Evolutionary conservation across 2,888 invertebrate species (phyloP).

Genomic region (Agapostemon virescens): DNA sequence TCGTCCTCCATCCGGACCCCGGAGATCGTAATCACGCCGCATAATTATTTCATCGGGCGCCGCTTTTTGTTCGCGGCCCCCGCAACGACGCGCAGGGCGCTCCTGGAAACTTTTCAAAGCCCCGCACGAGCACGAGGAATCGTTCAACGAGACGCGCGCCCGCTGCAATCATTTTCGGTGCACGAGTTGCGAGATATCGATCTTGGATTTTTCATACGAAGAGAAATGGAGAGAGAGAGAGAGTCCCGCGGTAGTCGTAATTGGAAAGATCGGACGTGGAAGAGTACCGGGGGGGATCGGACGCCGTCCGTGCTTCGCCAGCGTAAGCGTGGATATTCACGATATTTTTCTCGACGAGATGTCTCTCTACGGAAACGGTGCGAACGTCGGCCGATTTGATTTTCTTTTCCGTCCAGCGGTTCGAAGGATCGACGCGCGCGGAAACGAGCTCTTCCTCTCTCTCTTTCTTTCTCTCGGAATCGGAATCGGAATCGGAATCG

Average conservation of each 20-base stretch:
- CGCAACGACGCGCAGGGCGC: neutral
- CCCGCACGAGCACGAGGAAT: neutral
- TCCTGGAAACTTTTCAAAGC: constrained; percentile 25
- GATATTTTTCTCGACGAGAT: neutral
- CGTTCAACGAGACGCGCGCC: neutral
- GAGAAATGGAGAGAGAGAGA: too few species aligned
- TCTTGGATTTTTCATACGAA: too few species aligned
- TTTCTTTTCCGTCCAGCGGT: constrained; percentile 29
- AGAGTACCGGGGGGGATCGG: too few species aligned
- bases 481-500: too few species aligned
- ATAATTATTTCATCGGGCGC: constrained; percentile 64
- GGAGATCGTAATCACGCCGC: constrained; percentile 63
- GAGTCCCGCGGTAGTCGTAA: too few species aligned
- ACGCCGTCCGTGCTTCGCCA: too few species aligned
- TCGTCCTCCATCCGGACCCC: constrained; percentile 67
- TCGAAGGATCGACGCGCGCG: neutral
- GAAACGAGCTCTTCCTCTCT: neutral
- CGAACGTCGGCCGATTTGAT: constrained; percentile 23
- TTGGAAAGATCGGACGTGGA: too few species aligned
- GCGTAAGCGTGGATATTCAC: too few species aligned
- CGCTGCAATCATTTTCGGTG: neutral
- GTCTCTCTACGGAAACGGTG: neutral
- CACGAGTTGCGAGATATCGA: too few species aligned
- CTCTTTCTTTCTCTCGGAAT: neutral
- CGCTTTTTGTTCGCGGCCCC: constrained; percentile 57